Percentiles rank a stretch among this genome's conserved stretches.
These are phyloP conservation scores for Gibbula magus DNA, from an alignment of 2,888 invertebrate genomes.

Conservation along the genomic window DNA sequence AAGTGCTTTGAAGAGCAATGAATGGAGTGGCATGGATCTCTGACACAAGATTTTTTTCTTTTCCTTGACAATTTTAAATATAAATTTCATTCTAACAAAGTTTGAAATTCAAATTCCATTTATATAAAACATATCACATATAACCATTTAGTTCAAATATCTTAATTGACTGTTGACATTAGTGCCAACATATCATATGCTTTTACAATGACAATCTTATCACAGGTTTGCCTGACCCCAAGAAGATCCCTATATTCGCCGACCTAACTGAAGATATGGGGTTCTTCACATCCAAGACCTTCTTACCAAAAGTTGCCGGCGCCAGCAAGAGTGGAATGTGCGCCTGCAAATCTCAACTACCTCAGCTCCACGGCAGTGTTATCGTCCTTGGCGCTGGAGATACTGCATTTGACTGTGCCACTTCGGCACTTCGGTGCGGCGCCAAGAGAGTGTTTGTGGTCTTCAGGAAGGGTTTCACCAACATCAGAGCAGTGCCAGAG, in stretches of 20 bases:
- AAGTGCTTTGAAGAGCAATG: too few species aligned
- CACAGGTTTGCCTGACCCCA: constrained; percentile 93
- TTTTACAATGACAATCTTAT: background rate
- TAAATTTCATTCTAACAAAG: too few species aligned
- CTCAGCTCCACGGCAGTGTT: constrained; percentile 86
- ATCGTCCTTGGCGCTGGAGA: constrained; percentile 98
- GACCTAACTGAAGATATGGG: constrained; percentile 86
- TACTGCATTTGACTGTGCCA: constrained; percentile 99
- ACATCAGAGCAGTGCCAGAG: constrained; percentile 97
- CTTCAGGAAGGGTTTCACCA: constrained; percentile 94
- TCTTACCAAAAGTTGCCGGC: constrained; percentile 89
- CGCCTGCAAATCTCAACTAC: constrained; percentile 84
- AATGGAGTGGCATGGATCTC: too few species aligned
- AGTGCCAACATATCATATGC: background rate
- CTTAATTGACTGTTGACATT: too few species aligned
- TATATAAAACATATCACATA: too few species aligned
- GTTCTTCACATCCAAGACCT: constrained; percentile 95
- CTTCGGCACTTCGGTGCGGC: constrained; percentile 95
- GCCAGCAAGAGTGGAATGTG: constrained; percentile 95
- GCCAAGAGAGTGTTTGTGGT: constrained; percentile 93
- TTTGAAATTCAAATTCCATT: too few species aligned
- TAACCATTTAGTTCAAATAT: too few species aligned
- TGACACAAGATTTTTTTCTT: too few species aligned
- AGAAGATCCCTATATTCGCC: constrained; percentile 82
- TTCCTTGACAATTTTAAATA: too few species aligned